Percentiles rank a stretch among this genome's conserved stretches.
Evolutionary conservation across 1,140 invertebrate genomes (phyloP).

Genomic region (Aphidius gifuensis): DNA sequence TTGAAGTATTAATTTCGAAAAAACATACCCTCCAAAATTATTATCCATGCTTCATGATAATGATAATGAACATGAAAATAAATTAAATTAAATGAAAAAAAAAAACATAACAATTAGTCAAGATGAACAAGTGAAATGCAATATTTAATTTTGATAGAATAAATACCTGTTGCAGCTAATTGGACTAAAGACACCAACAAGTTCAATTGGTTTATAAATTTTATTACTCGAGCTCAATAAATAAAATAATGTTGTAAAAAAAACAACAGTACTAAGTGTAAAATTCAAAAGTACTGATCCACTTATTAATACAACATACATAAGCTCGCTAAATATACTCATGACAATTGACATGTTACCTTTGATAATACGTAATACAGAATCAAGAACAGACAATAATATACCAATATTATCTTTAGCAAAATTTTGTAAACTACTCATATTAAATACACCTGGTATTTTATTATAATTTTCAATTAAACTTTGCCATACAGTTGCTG

Average conservation of each 20-base stretch:
- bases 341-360: conserved; percentile 92
- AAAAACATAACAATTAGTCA: conserved; percentile 2
- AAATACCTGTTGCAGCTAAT: conserved; percentile 52
- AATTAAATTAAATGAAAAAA: no score
- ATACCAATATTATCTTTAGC: conserved; percentile 90
- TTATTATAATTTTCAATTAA: conserved; percentile 70
- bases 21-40: conserved; percentile 35
- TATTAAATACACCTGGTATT: conserved; percentile 69
- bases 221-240: conserved; percentile 84
- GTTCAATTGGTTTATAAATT: conserved; percentile 87
- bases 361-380: conserved; percentile 88
- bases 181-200: conserved; percentile 74
- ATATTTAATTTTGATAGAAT: no score
- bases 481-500: conserved; percentile 67
- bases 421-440: conserved; percentile 74
- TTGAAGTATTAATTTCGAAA: neutral
- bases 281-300: conserved; percentile 93
- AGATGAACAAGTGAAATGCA: neutral
- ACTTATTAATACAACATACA: conserved; percentile 86
- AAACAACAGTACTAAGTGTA: conserved; percentile 88
- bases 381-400: conserved; percentile 83
- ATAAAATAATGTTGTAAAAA: conserved; percentile 95
- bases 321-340: conserved; percentile 77
- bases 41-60: conserved; percentile 26
- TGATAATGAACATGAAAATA: conserved; percentile 12